These are phyloP conservation scores for Dendrocopos noguchii DNA, from an alignment of 2,113 vertebrate genomes.

Conservation along the genomic window DNA sequence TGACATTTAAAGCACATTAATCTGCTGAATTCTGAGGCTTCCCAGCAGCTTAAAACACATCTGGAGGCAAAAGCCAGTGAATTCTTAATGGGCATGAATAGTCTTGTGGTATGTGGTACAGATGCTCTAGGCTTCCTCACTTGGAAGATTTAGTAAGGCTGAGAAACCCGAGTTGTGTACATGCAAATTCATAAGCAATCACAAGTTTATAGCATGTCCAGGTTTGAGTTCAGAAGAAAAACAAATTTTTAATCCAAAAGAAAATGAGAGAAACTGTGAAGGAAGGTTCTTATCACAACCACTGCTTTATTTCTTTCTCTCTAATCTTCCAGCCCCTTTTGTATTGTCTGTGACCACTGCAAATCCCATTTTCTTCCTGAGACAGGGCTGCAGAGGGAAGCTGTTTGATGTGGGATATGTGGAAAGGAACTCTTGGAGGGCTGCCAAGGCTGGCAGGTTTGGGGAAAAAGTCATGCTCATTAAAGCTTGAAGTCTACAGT, in stretches of 20 bases:
- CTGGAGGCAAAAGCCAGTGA: conserved; percentile 22
- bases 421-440: background rate
- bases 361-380: conserved; percentile 20
- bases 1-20: conserved; percentile 48
- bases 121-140: conserved; percentile 20
- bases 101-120: conserved; percentile 16
- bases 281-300: background rate
- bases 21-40: conserved; percentile 32
- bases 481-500: conserved; percentile 10
- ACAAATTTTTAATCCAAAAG: background rate
- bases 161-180: background rate
- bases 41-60: conserved; percentile 18
- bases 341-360: background rate
- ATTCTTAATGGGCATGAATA: conserved; percentile 27
- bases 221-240: background rate
- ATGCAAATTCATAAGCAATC: conserved; percentile 12
- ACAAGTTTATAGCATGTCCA: background rate
- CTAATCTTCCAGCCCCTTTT: background rate
- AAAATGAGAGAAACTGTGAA: background rate
- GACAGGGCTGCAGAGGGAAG: background rate
- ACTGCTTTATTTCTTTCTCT: background rate
- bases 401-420: background rate
- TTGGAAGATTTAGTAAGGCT: background rate
- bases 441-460: conserved; percentile 9
- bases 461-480: background rate